Conservation (phyloP, 2,797 vertebrate genomes). For the Picus viridis region DNA sequence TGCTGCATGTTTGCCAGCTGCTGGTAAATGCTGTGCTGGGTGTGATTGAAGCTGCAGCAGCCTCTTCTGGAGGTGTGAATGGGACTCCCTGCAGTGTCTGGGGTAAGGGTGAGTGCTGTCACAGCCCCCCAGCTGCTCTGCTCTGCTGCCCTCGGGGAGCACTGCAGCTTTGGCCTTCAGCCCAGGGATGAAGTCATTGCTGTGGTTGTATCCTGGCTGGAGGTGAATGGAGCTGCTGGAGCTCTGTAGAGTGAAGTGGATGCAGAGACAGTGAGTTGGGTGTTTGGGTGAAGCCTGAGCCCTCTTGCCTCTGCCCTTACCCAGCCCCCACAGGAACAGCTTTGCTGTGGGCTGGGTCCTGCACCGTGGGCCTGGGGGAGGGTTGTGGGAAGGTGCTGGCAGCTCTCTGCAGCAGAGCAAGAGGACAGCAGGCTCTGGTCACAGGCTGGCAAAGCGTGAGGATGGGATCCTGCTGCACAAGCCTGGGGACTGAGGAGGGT, state of each 20-base stretch:
- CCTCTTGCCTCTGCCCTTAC: rapidly evolving
- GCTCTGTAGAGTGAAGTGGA: rapidly evolving
- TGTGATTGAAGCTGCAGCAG: background rate
- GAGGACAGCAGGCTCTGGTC: background rate
- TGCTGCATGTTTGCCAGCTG: background rate
- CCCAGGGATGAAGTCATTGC: background rate
- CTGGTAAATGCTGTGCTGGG: background rate
- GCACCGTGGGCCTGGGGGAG: too few species aligned
- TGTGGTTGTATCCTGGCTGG: background rate
- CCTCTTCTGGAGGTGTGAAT: background rate
- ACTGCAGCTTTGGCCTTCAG: background rate
- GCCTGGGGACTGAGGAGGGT: rapidly evolving
- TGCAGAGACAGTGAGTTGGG: rapidly evolving
- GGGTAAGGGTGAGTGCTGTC: background rate
- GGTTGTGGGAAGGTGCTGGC: background rate
- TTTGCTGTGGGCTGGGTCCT: background rate
- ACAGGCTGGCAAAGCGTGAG: rapidly evolving
- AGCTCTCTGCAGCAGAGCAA: rapidly evolving
- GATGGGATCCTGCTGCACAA: rapidly evolving
- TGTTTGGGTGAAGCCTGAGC: background rate
- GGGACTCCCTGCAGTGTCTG: background rate
- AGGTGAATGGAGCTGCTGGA: background rate
- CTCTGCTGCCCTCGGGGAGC: rapidly evolving
- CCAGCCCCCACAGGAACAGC: background rate
- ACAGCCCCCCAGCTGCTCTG: background rate